Conservation (phyloP, 2,888 invertebrate genomes). For the Panopea generosa region DNA sequence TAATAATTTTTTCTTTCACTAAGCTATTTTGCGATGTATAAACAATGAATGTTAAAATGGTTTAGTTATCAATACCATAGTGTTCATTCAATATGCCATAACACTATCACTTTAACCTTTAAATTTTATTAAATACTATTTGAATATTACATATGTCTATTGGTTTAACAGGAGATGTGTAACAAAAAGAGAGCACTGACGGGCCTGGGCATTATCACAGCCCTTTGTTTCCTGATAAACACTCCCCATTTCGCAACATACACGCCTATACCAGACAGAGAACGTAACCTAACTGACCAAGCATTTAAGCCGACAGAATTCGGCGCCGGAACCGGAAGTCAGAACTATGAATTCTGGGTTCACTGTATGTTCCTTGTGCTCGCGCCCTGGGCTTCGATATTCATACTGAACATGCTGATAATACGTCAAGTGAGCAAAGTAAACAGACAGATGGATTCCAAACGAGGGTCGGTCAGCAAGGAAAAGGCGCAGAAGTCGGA, state of each 20-base stretch:
- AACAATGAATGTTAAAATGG: too few species aligned
- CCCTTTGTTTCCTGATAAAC: slow-evolving; percentile 73
- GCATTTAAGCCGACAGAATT: slow-evolving; percentile 65
- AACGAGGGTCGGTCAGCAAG: slow-evolving; percentile 60
- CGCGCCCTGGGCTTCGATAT: slow-evolving; percentile 72
- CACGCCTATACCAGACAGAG: slow-evolving; percentile 48
- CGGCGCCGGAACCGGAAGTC: slow-evolving; percentile 63
- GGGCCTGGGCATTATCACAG: slow-evolving; percentile 67
- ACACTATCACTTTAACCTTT: too few species aligned
- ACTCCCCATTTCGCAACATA: slow-evolving; percentile 72
- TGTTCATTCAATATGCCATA: too few species aligned
- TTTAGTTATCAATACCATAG: too few species aligned
- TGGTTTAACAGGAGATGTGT: slow-evolving; percentile 71
- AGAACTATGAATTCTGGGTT: slow-evolving; percentile 76
- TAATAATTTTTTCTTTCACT: too few species aligned
- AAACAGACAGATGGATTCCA: slow-evolving; percentile 67
- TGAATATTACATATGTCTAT: too few species aligned
- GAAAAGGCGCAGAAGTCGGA: slow-evolving; percentile 68
- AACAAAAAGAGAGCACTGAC: slow-evolving; percentile 64
- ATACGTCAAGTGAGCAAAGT: slow-evolving; percentile 63
- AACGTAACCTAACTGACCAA: slow-evolving; percentile 44
- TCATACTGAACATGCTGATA: slow-evolving; percentile 71
- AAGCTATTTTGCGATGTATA: too few species aligned
- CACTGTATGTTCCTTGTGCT: slow-evolving; percentile 77
- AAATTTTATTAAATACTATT: too few species aligned